Evolutionary conservation across 2,113 vertebrate species (phyloP), one percentile per base, ranked within the genome.

Genomic region (Argyrosomus japonicus): DNA sequence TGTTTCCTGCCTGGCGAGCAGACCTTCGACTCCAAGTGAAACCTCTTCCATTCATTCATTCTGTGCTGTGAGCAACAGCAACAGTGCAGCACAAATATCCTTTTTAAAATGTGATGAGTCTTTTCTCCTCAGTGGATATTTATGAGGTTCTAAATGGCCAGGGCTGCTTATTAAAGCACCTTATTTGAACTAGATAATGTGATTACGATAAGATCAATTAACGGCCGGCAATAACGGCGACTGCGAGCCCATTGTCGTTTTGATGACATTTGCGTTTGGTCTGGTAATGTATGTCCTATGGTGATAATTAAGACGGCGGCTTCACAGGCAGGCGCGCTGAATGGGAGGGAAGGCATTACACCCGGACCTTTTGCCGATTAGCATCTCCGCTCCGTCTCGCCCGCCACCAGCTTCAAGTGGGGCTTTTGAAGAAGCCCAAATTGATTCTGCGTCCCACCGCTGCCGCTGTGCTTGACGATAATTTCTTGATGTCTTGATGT

Each of bases 131-230:
- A 17, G 79, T 75, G 74, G 75, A 84, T 90, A 79, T 90, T 89
- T 82, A 89, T 68, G 70, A 74, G 73, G 62, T 29, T 48, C 79
- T 87, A 83, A 89, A 91, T 43, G 76, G 83, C 71, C 79, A 25
- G 48, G 29, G 76, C 75, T 50, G 84, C 85, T 80, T 86, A 88
- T 90, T 90, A 90, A 89, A 88, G 82, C 82, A 92, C 88, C 86
- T 91, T 86, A 86, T 89, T 87, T 87, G 82, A 93, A 88, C 79
- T 58, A 79, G 90, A 91, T 88, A 90, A 93, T 86, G 87, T 84
- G 82, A 88, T 90, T 88, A 89, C 54, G 88, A 94, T 94, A 91
- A 92, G 83, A 94, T 94, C 89, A 94, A 92, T 93, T 92, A 93
- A 80, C 73, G 62, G 57, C 48, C 36, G 2, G 63, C 10, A 83